A percentile compares a stretch with the other conserved stretches of the same genome.
phyloP scores from a whole-genome alignment of 2,888 invertebrate genomes.

The Agrotis puta region DNA sequence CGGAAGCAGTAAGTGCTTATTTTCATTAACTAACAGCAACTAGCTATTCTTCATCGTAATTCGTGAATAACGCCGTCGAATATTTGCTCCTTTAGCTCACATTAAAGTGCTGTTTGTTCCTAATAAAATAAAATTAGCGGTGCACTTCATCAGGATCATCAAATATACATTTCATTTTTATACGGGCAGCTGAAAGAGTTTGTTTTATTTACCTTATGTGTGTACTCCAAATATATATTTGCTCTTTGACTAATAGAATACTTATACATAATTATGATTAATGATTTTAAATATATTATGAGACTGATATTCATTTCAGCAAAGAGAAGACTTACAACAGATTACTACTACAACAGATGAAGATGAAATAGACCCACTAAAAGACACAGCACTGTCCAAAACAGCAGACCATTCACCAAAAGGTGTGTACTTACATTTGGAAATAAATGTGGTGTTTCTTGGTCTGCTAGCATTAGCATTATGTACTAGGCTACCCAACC shows the following conservation, averaged over 20 bases:
- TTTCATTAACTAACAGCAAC: too few species aligned
- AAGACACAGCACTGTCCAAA: slow-evolving; percentile 39
- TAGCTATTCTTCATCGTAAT: too few species aligned
- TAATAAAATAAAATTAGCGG: too few species aligned
- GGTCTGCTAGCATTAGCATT: slow-evolving; percentile 93
- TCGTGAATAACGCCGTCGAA: too few species aligned
- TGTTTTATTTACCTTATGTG: background rate
- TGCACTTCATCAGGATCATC: background rate
- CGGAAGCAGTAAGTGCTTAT: slow-evolving; percentile 73
- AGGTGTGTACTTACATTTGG: slow-evolving; percentile 88
- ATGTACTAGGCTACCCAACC: slow-evolving; percentile 95
- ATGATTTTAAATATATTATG: background rate
- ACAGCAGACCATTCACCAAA: slow-evolving; percentile 58
- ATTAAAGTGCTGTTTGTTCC: too few species aligned
- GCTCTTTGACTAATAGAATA: background rate
- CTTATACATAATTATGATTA: background rate
- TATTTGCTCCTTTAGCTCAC: too few species aligned
- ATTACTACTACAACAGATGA: slow-evolving; percentile 72
- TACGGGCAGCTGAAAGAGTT: background rate
- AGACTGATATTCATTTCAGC: slow-evolving; percentile 9
- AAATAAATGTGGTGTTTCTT: slow-evolving; percentile 94
- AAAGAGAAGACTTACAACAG: too few species aligned
- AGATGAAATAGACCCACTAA: slow-evolving; percentile 58
- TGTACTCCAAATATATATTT: too few species aligned
- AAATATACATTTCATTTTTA: background rate